Base-by-base conservation (phyloP, 2,888 invertebrate genomes). In the Amphimallon solstitiale region DNA sequence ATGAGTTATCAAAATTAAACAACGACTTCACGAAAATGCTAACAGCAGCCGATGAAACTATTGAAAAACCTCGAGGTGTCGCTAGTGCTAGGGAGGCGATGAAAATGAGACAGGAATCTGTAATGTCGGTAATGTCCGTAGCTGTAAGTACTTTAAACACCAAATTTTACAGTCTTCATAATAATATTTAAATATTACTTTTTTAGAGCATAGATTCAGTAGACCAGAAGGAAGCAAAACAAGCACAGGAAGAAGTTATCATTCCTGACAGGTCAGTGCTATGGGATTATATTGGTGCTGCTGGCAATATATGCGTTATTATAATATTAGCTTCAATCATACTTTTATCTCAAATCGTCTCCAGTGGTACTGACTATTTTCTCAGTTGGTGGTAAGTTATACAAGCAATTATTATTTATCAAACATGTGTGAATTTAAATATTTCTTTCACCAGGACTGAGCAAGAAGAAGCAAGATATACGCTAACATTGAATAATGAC, bases 21-120 rank as follows among this genome's bases (percentile, higher is more conserved):
- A 84, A 88, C 80, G 86, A 89, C 73, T 88, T 90, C 66, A 86
- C 88, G 0, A 86, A 88, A 77, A 70, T 77, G 67, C 65, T 79
- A 19, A 63, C 74, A 10, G 70, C 74, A 15, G 73, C 73, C 38
- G 75, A 73, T 63, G 73, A 75, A 35, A 69, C 68, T 4, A 64
- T 54, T 9, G 68, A 70, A 14, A 69, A 85, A 70, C 75, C 77
- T 10, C 72, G 59, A 10, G 54, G 51, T 62, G 29, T 60, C 12
- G 10, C 51, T 61, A 60, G 17, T 23, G 5, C 54, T 52, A 14
- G 15, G 9, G 29, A 29, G 9, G 3, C 5, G 5, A 5, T 7
- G 29, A 29, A 5, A 5, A 60, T 54, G 14, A 66, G 75, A 63
- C 66, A 67, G 64, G 54, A 63, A 35, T 76, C 76, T 19, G 56